Percentiles rank a stretch among this genome's conserved stretches.
phyloP scores from a whole-genome alignment of 2,888 invertebrate genomes.

The Aelia acuminata region DNA sequence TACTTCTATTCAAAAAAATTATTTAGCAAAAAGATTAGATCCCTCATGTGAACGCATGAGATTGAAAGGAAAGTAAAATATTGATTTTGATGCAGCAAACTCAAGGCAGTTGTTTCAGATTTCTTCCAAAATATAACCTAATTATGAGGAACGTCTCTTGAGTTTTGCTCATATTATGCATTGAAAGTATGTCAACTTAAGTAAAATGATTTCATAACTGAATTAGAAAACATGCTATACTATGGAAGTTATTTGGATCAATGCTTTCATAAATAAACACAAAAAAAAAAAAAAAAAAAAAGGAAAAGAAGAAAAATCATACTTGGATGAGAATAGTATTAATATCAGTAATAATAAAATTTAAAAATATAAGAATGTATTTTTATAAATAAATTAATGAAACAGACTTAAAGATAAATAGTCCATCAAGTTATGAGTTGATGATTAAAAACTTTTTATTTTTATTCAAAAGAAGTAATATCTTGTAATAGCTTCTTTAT shows the following conservation, averaged over 20 bases:
- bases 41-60: background rate
- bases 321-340: background rate
- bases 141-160: background rate
- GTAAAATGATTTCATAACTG: background rate
- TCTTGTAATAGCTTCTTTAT: constrained; percentile 17
- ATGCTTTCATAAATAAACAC: background rate
- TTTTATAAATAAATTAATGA: background rate
- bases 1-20: background rate
- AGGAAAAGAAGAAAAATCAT: background rate
- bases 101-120: background rate
- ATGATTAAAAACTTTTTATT: background rate
- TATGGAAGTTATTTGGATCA: constrained; percentile 48
- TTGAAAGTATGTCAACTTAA: background rate
- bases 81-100: background rate
- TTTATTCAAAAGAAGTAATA: background rate
- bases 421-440: background rate
- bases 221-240: constrained; percentile 33
- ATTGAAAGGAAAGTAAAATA: background rate
- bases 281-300: background rate
- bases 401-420: constrained; percentile 1
- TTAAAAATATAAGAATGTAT: background rate
- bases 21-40: background rate
- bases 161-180: background rate
- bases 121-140: background rate
- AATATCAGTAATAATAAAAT: background rate